Evolutionary conservation across 2,888 invertebrate species (phyloP).

Genomic region (Calameuta pallipes): DNA sequence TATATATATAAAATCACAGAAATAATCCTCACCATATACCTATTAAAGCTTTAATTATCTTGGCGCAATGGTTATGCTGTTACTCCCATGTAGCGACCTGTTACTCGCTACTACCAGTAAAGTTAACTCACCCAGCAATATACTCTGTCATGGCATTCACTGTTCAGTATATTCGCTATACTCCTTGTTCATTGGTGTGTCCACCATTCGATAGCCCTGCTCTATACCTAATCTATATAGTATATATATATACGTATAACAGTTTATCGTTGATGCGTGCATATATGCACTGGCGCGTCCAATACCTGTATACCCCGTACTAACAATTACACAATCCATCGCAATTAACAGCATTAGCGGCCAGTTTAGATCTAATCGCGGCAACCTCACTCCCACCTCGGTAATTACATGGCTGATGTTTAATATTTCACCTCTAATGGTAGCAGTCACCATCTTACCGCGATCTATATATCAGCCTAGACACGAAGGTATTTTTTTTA

Average conservation of each 20-base stretch:
- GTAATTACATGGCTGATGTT: slow-evolving; percentile 47
- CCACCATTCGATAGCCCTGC: neutral
- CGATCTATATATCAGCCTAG: neutral
- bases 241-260: neutral
- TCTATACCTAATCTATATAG: neutral
- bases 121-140: neutral
- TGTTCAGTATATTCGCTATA: neutral
- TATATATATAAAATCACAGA: slow-evolving; percentile 6
- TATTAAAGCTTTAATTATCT: slow-evolving; percentile 25
- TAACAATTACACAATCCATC: slow-evolving; percentile 52
- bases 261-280: neutral
- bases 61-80: slow-evolving; percentile 2
- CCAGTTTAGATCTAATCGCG: slow-evolving; percentile 49
- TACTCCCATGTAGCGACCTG: neutral
- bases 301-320: neutral
- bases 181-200: neutral
- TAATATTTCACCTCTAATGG: slow-evolving; percentile 49
- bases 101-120: slow-evolving; percentile 1
- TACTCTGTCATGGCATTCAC: neutral
- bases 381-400: slow-evolving; percentile 35
- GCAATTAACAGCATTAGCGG: slow-evolving; percentile 50
- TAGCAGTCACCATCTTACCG: slow-evolving; percentile 22
- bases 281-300: neutral
- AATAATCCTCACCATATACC: slow-evolving; percentile 19
- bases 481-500: neutral